Base-by-base conservation (phyloP, 2,888 invertebrate species). In the Pachydiplax longipennis region DNA sequence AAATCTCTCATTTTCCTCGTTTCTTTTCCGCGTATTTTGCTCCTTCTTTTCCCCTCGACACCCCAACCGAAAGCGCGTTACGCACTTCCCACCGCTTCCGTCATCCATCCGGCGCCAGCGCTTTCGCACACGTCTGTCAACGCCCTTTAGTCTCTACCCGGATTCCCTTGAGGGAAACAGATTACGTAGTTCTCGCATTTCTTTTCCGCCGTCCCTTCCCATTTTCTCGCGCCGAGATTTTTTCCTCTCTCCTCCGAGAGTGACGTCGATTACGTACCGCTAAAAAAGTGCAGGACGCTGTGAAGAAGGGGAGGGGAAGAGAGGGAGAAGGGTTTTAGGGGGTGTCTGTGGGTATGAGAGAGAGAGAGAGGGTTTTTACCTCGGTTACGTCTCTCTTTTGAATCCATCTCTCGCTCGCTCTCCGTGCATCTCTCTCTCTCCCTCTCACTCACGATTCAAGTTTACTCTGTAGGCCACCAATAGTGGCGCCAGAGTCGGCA, bases 401-500 rank as follows among this genome's bases (percentile, higher is more conserved):
- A 31, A 13, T 37, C 25, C 61, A 37, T 40, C 37, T 61, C 18
- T 58, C 22, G 2, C 83, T 18, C 35, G 3, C 35, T 40, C 31
- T 6, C 35, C 58, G 31, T 61, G 22, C 13, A 13, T 31, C 22
- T 35, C 35, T 48, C 53, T 22, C 61, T 22, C 37, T 53, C 58
- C 22, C 58, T 61, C 22, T 37, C 87, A 15, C 65, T 61, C 87
- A 13, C 87, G 87, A 37, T 48, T 87, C 87, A 87, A 87, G 87
- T 87, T 87, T 87, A 65, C 61, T 87, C 87, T 87, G 61, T 87
- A 87, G 87, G 87, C 87, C 87, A 87, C 87, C 87, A 87, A 65
- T 87, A 35, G 87, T 65, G 87, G 87, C 87, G 87, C 87, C 87
- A 65, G 87, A n/a, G 87, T 87, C 87, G 87, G 87, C 37, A 48